Conservation (phyloP, 1,140 invertebrate species). For the Leptopilina boulardi region DNA sequence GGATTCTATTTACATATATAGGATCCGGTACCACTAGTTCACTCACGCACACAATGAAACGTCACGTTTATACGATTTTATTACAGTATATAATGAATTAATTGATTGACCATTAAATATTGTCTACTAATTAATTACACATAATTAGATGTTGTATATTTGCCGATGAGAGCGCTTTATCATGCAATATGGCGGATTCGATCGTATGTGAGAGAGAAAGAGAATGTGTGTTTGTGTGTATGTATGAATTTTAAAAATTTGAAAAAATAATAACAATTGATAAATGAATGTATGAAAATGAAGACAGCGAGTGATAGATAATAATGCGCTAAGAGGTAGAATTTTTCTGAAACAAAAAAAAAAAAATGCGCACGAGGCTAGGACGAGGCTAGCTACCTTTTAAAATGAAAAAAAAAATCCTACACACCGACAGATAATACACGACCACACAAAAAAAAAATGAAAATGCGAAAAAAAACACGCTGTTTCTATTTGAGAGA, state of each 20-base stretch:
- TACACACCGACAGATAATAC: slow-evolving; percentile 51
- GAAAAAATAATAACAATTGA: slow-evolving; percentile 44
- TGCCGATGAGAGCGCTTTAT: slow-evolving; percentile 42
- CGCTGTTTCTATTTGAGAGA: slow-evolving; percentile 52
- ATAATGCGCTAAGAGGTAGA: slow-evolving; percentile 35
- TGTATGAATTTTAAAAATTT: slow-evolving; percentile 42
- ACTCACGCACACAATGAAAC: slow-evolving; percentile 74
- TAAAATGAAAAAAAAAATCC: slow-evolving; percentile 51
- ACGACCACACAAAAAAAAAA: slow-evolving; percentile 45
- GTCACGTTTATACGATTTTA: slow-evolving; percentile 72
- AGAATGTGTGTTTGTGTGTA: neutral
- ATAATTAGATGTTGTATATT: slow-evolving; percentile 57
- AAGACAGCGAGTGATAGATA: slow-evolving; percentile 39
- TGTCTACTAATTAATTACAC: slow-evolving; percentile 60
- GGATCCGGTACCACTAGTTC: slow-evolving; percentile 74
- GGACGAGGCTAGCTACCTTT: slow-evolving; percentile 74
- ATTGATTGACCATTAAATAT: slow-evolving; percentile 69
- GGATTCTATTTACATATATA: slow-evolving; percentile 56
- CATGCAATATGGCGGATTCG: slow-evolving; percentile 18
- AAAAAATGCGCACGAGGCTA: slow-evolving; percentile 71
- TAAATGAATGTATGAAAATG: neutral
- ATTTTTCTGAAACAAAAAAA: slow-evolving; percentile 22
- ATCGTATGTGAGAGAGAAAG: slow-evolving; percentile 42
- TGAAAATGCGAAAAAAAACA: slow-evolving; percentile 47
- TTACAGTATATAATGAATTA: slow-evolving; percentile 68